Evolutionary conservation across 2,113 vertebrate genomes (phyloP).

Genomic region (Nerophis ophidion): DNA sequence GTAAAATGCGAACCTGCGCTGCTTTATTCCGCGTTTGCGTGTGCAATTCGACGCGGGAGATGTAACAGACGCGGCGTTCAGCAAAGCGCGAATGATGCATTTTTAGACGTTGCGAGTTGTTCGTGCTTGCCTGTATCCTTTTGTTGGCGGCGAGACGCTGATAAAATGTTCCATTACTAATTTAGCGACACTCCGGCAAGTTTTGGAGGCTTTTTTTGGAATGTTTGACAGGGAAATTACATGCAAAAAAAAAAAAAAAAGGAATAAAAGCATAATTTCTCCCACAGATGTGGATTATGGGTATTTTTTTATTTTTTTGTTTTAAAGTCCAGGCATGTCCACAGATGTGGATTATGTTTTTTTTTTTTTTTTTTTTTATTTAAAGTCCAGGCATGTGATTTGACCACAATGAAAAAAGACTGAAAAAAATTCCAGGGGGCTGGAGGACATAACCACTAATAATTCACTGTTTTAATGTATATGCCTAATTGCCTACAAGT

Average conservation of each 20-base stretch:
- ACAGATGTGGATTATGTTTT: constrained; percentile 5
- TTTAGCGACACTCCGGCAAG: background rate
- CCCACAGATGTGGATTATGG: background rate
- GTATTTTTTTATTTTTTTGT: background rate
- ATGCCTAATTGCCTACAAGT: too few species aligned
- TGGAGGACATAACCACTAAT: too few species aligned
- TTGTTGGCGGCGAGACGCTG: background rate
- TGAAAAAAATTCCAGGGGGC: too few species aligned
- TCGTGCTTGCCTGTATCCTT: background rate
- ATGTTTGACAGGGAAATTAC: background rate
- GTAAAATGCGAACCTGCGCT: background rate
- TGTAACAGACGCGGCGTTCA: background rate
- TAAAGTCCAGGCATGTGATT: too few species aligned
- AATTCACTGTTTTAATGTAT: too few species aligned
- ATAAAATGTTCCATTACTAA: constrained; percentile 6
- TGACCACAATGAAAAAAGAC: too few species aligned
- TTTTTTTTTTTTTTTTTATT: too few species aligned
- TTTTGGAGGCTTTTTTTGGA: background rate
- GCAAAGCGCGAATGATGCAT: constrained; percentile 7
- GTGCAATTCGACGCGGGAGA: background rate
- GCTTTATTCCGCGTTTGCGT: background rate
- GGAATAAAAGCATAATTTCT: background rate
- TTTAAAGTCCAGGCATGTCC: background rate
- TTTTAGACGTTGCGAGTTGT: constrained; percentile 3
- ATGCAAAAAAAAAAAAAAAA: background rate